Evolutionary conservation across 37 sponge, comb jelly and placozoan species (phyloP).

Genomic region (Mnemiopsis leidyi): DNA sequence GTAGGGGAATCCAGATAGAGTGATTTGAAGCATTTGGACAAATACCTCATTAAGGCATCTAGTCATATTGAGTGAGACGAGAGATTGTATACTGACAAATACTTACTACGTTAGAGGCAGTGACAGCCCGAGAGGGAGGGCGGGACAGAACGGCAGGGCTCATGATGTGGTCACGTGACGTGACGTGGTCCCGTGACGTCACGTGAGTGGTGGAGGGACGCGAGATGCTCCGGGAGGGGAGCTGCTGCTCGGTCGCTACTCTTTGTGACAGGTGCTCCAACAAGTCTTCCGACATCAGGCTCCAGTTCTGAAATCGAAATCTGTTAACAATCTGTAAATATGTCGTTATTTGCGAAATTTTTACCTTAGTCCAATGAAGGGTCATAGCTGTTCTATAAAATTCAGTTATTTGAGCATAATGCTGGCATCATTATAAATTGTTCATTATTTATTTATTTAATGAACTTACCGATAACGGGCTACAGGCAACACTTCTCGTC

Average conservation of each 20-base stretch:
- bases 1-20: too few species aligned
- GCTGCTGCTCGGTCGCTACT: slow-evolving; percentile 44
- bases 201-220: neutral
- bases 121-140: neutral
- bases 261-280: slow-evolving; percentile 54
- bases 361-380: too few species aligned
- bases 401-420: too few species aligned
- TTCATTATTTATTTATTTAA: too few species aligned
- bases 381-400: too few species aligned
- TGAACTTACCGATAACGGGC: slow-evolving; percentile 50
- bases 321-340: too few species aligned
- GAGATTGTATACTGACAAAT: too few species aligned
- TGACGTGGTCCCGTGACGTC: neutral
- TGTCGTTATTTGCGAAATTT: too few species aligned
- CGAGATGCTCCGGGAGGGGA: neutral
- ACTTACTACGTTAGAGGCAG: neutral
- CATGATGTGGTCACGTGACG: slow-evolving; percentile 5
- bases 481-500: slow-evolving; percentile 60
- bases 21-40: too few species aligned
- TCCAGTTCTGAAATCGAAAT: slow-evolving; percentile 57
- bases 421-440: too few species aligned
- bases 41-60: too few species aligned
- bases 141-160: slow-evolving; percentile 15
- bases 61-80: too few species aligned
- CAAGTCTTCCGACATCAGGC: slow-evolving; percentile 48